A percentile compares a stretch with the other conserved stretches of the same genome.
These are phyloP conservation scores for Hypercompe scribonia DNA, from an alignment of 2,888 invertebrate species.

Conservation along the genomic window DNA sequence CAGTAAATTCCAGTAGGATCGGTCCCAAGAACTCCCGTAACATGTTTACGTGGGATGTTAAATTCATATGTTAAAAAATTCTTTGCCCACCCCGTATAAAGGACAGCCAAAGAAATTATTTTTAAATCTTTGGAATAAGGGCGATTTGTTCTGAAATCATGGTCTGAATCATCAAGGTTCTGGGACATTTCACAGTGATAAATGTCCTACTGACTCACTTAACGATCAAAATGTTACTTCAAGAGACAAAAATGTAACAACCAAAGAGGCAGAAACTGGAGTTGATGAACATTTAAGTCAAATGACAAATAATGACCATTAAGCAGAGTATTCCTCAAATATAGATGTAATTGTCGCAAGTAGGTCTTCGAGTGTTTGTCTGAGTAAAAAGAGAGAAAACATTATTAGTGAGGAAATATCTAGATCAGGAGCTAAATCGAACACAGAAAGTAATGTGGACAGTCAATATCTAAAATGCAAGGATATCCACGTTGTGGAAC, in stretches of 20 bases:
- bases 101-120: too few species aligned
- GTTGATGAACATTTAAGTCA: not conserved
- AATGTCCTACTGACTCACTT: conserved; percentile 17
- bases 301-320: conserved; percentile 7
- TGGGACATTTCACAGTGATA: conserved; percentile 18
- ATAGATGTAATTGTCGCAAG: conserved; percentile 26
- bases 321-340: conserved; percentile 8
- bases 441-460: conserved; percentile 54
- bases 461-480: conserved; percentile 19
- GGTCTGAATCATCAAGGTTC: too few species aligned
- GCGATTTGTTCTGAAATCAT: too few species aligned
- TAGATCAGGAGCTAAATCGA: conserved; percentile 62
- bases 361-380: conserved; percentile 41
- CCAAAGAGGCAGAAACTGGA: conserved; percentile 2
- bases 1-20: too few species aligned
- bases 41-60: too few species aligned
- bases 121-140: too few species aligned
- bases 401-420: conserved; percentile 58
- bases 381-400: conserved; percentile 34
- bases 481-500: not conserved
- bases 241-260: conserved; percentile 4
- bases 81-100: too few species aligned
- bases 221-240: conserved; percentile 11
- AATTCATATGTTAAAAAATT: too few species aligned
- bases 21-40: too few species aligned